These are phyloP conservation scores for Parthenolecanium corni DNA, from an alignment of 2,888 invertebrate species.

Conservation along the genomic window DNA sequence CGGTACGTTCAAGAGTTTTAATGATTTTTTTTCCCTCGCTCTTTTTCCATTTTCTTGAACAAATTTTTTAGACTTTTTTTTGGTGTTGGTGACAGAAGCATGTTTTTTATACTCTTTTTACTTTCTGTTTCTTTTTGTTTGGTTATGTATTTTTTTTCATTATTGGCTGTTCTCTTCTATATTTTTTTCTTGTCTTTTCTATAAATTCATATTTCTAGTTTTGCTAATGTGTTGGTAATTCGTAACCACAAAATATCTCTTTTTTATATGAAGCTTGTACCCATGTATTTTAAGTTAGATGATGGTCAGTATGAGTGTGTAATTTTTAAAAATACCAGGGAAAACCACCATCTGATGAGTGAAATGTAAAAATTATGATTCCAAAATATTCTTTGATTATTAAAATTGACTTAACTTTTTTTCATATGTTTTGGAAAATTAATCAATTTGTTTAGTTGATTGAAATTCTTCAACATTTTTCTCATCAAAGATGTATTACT, in stretches of 20 bases:
- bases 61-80: conserved; percentile 30
- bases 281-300: not conserved
- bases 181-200: not conserved
- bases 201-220: not conserved
- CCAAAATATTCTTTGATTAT: no score
- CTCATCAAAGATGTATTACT: no score
- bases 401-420: no score
- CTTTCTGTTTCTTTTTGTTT: conserved; percentile 30
- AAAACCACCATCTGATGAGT: not conserved
- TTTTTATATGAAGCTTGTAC: not conserved
- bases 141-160: conserved; percentile 19
- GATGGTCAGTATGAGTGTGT: not conserved
- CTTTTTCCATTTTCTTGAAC: conserved; percentile 21
- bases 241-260: not conserved
- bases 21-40: conserved; percentile 25
- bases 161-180: conserved; percentile 9
- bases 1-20: conserved; percentile 46
- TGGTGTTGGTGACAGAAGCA: conserved; percentile 28
- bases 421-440: no score
- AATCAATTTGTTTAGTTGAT: no score
- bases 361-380: no score
- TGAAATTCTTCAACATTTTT: no score
- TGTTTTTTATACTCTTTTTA: conserved; percentile 31
- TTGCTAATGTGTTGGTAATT: no score
- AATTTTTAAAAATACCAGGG: not conserved